These are phyloP conservation scores for Capitella teleta DNA, from an alignment of 1,140 invertebrate genomes.

Conservation along the genomic window DNA sequence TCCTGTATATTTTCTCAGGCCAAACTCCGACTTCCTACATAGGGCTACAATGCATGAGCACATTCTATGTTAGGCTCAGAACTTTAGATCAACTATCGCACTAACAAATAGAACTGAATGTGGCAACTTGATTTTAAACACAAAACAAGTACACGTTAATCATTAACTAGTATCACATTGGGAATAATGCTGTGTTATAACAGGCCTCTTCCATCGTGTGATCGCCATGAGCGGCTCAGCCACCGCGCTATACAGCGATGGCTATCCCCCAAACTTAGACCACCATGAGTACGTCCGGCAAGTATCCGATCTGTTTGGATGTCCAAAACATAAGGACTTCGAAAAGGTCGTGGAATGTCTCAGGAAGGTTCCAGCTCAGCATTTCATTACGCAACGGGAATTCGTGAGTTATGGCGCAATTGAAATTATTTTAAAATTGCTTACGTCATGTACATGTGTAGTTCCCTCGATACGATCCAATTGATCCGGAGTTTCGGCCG, in stretches of 20 bases:
- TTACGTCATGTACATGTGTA: no score
- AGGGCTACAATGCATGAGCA: no score
- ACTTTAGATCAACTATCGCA: no score
- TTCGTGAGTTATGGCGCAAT: not conserved
- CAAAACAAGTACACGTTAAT: no score
- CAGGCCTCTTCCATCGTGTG: conserved; percentile 8
- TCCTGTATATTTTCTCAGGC: no score
- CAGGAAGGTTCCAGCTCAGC: not conserved
- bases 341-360: conserved; percentile 3
- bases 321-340: not conserved
- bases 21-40: no score
- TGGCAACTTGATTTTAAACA: no score
- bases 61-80: no score
- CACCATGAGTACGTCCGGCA: conserved; percentile 5
- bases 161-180: no score
- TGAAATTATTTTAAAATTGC: no score
- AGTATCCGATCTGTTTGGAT: not conserved
- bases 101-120: no score
- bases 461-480: conserved; percentile 11
- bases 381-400: conserved; percentile 4
- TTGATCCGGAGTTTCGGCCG: conserved; percentile 12
- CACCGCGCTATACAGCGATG: conserved; percentile 2
- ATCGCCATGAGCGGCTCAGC: conserved; percentile 9
- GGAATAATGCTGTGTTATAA: no score
- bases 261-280: not conserved